Evolutionary conservation across 2,888 invertebrate genomes (phyloP).

Genomic region (Acanthacorydalis orientalis): DNA sequence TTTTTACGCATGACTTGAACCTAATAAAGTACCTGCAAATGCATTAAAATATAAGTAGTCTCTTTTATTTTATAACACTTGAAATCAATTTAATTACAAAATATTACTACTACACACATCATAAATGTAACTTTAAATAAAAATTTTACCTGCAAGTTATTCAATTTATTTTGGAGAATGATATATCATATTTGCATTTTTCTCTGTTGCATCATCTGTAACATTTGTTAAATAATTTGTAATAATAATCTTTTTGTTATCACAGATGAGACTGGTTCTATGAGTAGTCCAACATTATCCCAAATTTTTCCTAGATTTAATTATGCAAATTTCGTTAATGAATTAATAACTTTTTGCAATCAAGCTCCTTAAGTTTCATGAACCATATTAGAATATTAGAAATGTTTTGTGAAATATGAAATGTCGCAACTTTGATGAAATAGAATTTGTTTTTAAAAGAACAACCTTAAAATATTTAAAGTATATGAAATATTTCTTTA

Average conservation of each 20-base stretch:
- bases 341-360: conserved; percentile 33
- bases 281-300: conserved; percentile 89
- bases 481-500: too few relatives aligned
- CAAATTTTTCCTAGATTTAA: conserved; percentile 60
- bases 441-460: neutral
- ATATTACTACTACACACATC: too few relatives aligned
- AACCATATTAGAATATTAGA: neutral
- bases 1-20: too few relatives aligned
- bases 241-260: conserved; percentile 50
- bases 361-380: conserved; percentile 22
- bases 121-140: conserved; percentile 1
- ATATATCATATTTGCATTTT: conserved; percentile 66
- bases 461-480: too few relatives aligned
- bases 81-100: too few relatives aligned
- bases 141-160: conserved; percentile 52
- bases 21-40: too few relatives aligned
- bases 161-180: conserved; percentile 84
- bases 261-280: conserved; percentile 48
- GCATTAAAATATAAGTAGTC: too few relatives aligned
- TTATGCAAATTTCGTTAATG: conserved; percentile 54
- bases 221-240: conserved; percentile 90
- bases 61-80: too few relatives aligned
- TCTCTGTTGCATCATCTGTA: conserved; percentile 56
- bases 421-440: neutral
- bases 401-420: neutral